A percentile compares a stretch with the other conserved stretches of the same genome.
These are phyloP conservation scores for Drosophila bocqueti DNA, from an alignment of 1,140 invertebrate genomes.

Conservation along the genomic window DNA sequence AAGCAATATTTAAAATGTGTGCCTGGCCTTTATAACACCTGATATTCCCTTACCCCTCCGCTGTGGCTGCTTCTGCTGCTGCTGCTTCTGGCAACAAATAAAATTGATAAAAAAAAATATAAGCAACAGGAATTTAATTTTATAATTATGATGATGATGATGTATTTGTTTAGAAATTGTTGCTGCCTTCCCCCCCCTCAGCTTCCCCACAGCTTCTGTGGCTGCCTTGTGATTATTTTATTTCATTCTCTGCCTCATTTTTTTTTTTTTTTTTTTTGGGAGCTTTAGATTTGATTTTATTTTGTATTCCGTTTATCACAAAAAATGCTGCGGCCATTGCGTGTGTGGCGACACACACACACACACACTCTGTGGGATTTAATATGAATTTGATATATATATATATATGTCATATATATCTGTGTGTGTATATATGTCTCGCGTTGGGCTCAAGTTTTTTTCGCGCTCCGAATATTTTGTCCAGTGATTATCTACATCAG, in stretches of 20 bases:
- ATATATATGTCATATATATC: background rate
- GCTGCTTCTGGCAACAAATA: slow-evolving; percentile 51
- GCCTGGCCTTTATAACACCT: slow-evolving; percentile 72
- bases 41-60: slow-evolving; percentile 21
- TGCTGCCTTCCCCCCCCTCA: slow-evolving; percentile 13
- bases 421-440: background rate
- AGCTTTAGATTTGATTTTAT: slow-evolving; percentile 83
- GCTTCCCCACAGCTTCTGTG: slow-evolving; percentile 33
- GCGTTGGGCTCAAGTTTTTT: slow-evolving; percentile 63
- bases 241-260: slow-evolving; percentile 28
- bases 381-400: slow-evolving; percentile 36
- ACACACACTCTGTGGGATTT: background rate
- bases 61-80: background rate
- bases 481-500: slow-evolving; percentile 84
- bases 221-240: slow-evolving; percentile 66
- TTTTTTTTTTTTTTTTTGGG: slow-evolving; percentile 64
- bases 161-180: slow-evolving; percentile 76
- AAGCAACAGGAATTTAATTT: slow-evolving; percentile 74
- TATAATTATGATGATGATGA: slow-evolving; percentile 80
- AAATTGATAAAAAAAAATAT: slow-evolving; percentile 73
- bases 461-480: slow-evolving; percentile 77
- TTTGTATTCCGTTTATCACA: slow-evolving; percentile 76
- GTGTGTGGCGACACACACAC: slow-evolving; percentile 51
- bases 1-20: slow-evolving; percentile 66
- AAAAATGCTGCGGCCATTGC: slow-evolving; percentile 73